Percentiles rank a stretch among this genome's conserved stretches.
Conservation (phyloP, 2,888 invertebrate species). For the Leucoptera coffeella region DNA sequence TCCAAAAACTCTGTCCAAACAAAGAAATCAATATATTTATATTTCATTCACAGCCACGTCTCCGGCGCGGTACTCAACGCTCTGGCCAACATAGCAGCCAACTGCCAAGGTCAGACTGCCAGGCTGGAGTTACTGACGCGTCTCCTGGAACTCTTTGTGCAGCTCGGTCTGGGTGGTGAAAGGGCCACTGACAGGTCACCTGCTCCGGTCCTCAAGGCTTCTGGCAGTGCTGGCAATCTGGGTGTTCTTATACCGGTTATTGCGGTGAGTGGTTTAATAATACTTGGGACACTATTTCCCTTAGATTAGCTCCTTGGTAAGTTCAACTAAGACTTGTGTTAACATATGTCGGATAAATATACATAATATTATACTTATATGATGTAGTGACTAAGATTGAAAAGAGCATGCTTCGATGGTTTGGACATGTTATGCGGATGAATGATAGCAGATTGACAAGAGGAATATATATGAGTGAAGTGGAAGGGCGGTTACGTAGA, state of each 20-base stretch:
- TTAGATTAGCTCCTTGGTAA: too few relatives aligned
- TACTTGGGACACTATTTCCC: too few relatives aligned
- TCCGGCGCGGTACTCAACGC: constrained; percentile 95
- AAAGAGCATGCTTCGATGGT: too few relatives aligned
- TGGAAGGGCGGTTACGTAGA: too few relatives aligned
- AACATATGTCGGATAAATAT: too few relatives aligned
- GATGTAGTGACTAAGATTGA: too few relatives aligned
- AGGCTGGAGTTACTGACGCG: constrained; percentile 81
- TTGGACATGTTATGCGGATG: too few relatives aligned
- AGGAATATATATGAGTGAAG: too few relatives aligned
- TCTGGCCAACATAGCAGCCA: constrained; percentile 91
- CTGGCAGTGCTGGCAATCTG: constrained; percentile 93
- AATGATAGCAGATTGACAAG: too few relatives aligned
- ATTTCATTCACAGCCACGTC: constrained; percentile 59
- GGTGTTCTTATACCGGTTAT: constrained; percentile 98
- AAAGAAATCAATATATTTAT: background rate
- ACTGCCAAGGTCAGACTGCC: constrained; percentile 81
- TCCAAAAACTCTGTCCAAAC: too few relatives aligned
- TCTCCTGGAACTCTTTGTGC: constrained; percentile 93
- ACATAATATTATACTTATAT: too few relatives aligned
- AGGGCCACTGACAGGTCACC: constrained; percentile 90
- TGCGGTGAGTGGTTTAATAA: constrained; percentile 54
- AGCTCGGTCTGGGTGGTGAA: constrained; percentile 95
- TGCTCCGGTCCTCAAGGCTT: constrained; percentile 67
- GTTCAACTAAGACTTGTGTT: too few relatives aligned